Evolutionary conservation across 2,888 invertebrate genomes (phyloP), one percentile per base, ranked within the genome.

Genomic region (Cryptops parisi): DNA sequence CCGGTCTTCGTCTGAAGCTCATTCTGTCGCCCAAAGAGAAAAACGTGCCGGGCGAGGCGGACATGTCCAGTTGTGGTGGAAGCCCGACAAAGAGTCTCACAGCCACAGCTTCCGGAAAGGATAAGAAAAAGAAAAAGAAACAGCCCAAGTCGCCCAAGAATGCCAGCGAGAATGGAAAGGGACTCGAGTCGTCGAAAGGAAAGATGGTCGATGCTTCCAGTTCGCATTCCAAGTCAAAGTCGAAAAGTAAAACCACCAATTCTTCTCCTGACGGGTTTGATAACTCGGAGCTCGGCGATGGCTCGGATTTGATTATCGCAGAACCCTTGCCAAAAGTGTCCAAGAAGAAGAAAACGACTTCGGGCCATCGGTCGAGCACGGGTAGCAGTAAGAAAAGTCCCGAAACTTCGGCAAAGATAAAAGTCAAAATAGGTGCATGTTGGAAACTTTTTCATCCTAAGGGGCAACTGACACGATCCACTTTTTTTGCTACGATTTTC

Each of bases 11-110:
- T 9, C 23, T 55, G 47, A 55, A 55, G 38, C 53, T 55, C n/a
- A 55, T 55, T 25, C 45, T 55, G 9, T 55, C 55, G n/a, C 55
- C 55, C 15, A 55, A 55, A 48, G 15, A 46, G 4, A 19, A 23
- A 22, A 9, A 9, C 5, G 19, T 24, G 9, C 6, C 46, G 6
- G 19, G 43, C 17, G 43, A 41, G 19, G 23, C 46, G 23, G 46
- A 46, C 9, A 22, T 22, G 5, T 46, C 46, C 12, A 17, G 43
- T 41, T 41, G 12, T 15, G 43, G 17, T 12, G 22, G 9, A 9
- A 21, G 46, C 17, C 46, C 25, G 5, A 23, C 5, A 5, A 23
- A 46, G 17, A 24, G 6, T 43, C 38, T 38, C 38, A 9, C 12
- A 38, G 15, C 9, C 38, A 38, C 38, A 38, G 43, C 17, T 12